Conservation (phyloP, 2,797 vertebrate species). For the Rhinichthys osculus region DNA sequence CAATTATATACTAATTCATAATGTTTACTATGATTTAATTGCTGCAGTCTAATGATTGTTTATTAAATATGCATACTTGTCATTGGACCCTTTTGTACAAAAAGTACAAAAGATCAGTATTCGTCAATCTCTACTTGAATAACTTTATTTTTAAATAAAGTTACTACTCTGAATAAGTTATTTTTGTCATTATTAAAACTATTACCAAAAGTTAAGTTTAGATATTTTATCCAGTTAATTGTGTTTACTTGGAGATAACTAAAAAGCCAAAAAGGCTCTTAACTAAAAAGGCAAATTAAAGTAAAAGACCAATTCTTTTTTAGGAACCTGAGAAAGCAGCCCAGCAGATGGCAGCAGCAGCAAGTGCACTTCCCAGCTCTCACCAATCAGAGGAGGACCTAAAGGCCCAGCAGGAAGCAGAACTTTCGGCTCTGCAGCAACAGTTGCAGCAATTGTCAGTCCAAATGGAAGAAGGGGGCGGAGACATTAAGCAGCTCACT, state of each 20-base stretch:
- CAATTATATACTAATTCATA: background rate
- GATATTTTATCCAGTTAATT: background rate
- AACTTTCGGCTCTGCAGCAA: slow-evolving; percentile 76
- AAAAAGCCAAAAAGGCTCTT: background rate
- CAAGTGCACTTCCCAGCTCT: slow-evolving; percentile 66
- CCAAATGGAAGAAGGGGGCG: slow-evolving; percentile 77
- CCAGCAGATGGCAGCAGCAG: slow-evolving; percentile 65
- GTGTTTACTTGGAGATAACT: background rate
- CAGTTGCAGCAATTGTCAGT: slow-evolving; percentile 79
- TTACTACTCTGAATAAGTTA: too few relatives aligned
- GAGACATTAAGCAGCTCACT: slow-evolving; percentile 78
- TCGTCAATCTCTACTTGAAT: background rate
- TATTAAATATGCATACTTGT: background rate
- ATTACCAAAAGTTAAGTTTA: background rate
- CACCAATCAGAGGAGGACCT: slow-evolving; percentile 76
- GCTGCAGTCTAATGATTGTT: background rate
- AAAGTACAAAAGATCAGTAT: background rate
- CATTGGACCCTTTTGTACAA: background rate
- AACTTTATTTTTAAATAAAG: too few relatives aligned
- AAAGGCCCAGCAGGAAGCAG: slow-evolving; percentile 79
- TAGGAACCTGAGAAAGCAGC: slow-evolving; percentile 76
- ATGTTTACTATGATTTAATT: background rate
- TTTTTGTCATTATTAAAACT: background rate
- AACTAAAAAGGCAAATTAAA: background rate
- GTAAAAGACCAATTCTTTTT: background rate